Percentiles rank a stretch among this genome's conserved stretches.
phyloP scores from a whole-genome alignment of 2,888 invertebrate genomes.

The Artemia sinica region DNA sequence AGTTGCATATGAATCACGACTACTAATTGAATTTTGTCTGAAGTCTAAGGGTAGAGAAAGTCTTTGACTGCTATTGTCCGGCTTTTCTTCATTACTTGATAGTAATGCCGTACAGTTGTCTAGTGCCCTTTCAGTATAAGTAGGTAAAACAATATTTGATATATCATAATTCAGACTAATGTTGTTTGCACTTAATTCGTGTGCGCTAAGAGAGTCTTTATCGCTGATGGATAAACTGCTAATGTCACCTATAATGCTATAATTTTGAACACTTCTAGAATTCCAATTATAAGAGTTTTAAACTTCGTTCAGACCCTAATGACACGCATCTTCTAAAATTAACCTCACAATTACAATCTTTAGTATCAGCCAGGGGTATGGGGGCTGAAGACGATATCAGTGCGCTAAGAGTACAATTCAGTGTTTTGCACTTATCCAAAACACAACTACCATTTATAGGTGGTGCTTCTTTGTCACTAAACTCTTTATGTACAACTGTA shows the following conservation, averaged over 20 bases:
- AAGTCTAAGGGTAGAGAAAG: neutral
- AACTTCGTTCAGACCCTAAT: neutral
- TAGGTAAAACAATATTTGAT: neutral
- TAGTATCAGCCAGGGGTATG: neutral
- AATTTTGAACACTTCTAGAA: conserved; percentile 1
- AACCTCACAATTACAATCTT: neutral
- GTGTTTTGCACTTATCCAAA: neutral
- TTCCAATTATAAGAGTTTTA: neutral
- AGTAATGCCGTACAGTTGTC: too few relatives aligned
- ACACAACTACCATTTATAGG: neutral
- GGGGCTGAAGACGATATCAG: neutral
- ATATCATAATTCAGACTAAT: neutral
- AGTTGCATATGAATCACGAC: neutral
- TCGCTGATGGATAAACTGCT: neutral
- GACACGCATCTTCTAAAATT: conserved; percentile 7
- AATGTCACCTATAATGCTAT: neutral
- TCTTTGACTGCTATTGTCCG: neutral
- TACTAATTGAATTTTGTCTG: conserved; percentile 2
- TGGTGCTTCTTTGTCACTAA: neutral
- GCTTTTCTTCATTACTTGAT: neutral
- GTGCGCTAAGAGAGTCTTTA: neutral
- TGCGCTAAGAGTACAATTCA: neutral
- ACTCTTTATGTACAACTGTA: neutral
- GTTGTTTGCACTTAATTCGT: neutral
- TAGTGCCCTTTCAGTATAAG: neutral